Conservation (phyloP, 2,888 invertebrate genomes). For the Amiota communis region DNA sequence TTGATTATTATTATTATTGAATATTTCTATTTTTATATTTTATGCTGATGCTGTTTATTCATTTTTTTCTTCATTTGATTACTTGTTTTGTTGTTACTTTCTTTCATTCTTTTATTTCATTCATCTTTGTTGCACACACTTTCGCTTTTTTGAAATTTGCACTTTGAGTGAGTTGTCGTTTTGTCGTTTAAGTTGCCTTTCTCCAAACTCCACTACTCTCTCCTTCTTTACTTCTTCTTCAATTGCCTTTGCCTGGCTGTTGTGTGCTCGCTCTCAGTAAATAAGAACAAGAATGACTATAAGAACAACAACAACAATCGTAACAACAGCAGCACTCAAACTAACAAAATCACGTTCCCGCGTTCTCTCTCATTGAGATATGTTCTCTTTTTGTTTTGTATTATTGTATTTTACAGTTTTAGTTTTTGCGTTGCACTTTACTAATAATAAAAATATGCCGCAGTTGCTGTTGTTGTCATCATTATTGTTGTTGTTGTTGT, state of each 20-base stretch:
- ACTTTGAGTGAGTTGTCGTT: neutral
- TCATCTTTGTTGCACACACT: neutral
- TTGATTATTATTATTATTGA: neutral
- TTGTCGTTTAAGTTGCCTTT: neutral
- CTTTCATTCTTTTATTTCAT: neutral
- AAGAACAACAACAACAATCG: neutral
- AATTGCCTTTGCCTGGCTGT: neutral
- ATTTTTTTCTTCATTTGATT: constrained; percentile 9
- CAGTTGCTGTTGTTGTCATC: too few relatives aligned
- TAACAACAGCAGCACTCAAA: too few relatives aligned
- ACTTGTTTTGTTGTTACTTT: constrained; percentile 11
- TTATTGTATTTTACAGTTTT: neutral
- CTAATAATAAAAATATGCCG: too few relatives aligned
- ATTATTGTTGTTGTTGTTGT: too few relatives aligned
- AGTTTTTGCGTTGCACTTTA: too few relatives aligned
- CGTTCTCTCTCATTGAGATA: too few relatives aligned
- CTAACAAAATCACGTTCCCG: too few relatives aligned
- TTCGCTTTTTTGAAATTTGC: constrained; percentile 7
- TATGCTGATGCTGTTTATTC: constrained; percentile 14
- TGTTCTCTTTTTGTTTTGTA: neutral
- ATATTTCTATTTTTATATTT: constrained; percentile 5
- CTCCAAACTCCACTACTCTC: neutral
- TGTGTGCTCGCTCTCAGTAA: neutral
- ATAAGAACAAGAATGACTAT: neutral
- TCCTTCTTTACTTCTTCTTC: neutral